These are phyloP conservation scores for Nipponia nippon DNA, from an alignment of 2,113 vertebrate species.

Conservation along the genomic window DNA sequence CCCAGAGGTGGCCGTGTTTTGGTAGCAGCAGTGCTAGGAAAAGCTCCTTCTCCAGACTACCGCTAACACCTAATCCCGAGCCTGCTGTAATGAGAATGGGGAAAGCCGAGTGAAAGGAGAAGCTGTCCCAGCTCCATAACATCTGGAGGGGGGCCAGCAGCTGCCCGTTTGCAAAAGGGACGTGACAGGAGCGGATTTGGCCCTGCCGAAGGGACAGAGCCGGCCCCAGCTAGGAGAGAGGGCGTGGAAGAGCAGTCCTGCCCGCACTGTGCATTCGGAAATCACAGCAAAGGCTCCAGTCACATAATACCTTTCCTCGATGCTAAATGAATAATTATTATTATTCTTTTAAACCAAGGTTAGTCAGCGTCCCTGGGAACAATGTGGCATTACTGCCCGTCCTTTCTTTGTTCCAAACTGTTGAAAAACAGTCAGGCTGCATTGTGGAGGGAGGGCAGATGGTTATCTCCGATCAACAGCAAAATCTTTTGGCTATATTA, in stretches of 20 bases:
- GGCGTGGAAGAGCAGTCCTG: not conserved
- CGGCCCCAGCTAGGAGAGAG: not conserved
- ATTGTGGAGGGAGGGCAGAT: conserved; percentile 27
- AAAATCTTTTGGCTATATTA: not conserved
- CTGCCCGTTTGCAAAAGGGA: not conserved
- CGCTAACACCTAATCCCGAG: not conserved
- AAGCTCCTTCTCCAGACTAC: not conserved
- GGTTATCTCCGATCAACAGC: not conserved
- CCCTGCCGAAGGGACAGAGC: not conserved
- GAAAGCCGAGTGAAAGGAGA: not conserved
- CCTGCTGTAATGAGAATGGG: not conserved
- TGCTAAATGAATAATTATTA: not conserved
- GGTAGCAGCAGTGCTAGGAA: not conserved
- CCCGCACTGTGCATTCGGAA: rapidly evolving
- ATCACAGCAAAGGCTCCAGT: not conserved
- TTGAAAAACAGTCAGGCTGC: not conserved
- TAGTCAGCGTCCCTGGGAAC: conserved; percentile 2
- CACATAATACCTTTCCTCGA: not conserved
- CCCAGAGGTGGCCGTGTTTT: not conserved
- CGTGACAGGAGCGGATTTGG: not conserved
- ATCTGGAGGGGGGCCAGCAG: not conserved
- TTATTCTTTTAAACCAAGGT: not conserved
- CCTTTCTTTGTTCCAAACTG: conserved; percentile 26
- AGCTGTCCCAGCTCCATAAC: not conserved
- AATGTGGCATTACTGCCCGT: conserved; percentile 12